Conservation (phyloP, 1,140 invertebrate genomes). For the Drosophila sturtevanti region DNA sequence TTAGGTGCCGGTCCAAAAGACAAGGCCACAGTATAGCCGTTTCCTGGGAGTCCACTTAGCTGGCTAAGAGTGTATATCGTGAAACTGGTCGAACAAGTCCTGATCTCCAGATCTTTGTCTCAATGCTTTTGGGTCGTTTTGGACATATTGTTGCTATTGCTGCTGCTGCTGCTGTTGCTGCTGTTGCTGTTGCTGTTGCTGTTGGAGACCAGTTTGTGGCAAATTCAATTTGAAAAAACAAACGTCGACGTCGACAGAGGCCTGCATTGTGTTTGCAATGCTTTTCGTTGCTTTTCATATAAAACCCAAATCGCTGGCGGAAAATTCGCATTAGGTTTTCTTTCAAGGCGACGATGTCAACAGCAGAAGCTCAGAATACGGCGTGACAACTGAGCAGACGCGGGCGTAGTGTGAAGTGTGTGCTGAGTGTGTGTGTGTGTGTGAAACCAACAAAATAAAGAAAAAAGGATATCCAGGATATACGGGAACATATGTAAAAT, state of each 20-base stretch:
- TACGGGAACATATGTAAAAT: slow-evolving; percentile 23
- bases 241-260: slow-evolving; percentile 48
- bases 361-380: slow-evolving; percentile 49
- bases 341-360: slow-evolving; percentile 82
- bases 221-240: slow-evolving; percentile 46
- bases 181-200: slow-evolving; percentile 1
- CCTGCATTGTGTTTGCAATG: slow-evolving; percentile 69
- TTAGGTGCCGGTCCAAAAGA: slow-evolving; percentile 31
- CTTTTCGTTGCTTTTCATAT: slow-evolving; percentile 75
- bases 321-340: slow-evolving; percentile 83
- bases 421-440: slow-evolving; percentile 28
- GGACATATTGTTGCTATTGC: background rate
- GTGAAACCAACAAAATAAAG: background rate
- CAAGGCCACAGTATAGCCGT: slow-evolving; percentile 59
- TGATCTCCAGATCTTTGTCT: slow-evolving; percentile 7
- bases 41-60: slow-evolving; percentile 18
- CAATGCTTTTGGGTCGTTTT: background rate
- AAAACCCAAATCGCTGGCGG: slow-evolving; percentile 79
- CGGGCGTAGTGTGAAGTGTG: slow-evolving; percentile 53
- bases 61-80: too few species aligned
- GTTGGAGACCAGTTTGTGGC: slow-evolving; percentile 55
- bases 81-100: slow-evolving; percentile 63
- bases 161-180: background rate
- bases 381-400: slow-evolving; percentile 59
- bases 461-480: slow-evolving; percentile 56